phyloP scores from a whole-genome alignment of 2,888 invertebrate genomes.

The Siphonodentalium dalli region DNA sequence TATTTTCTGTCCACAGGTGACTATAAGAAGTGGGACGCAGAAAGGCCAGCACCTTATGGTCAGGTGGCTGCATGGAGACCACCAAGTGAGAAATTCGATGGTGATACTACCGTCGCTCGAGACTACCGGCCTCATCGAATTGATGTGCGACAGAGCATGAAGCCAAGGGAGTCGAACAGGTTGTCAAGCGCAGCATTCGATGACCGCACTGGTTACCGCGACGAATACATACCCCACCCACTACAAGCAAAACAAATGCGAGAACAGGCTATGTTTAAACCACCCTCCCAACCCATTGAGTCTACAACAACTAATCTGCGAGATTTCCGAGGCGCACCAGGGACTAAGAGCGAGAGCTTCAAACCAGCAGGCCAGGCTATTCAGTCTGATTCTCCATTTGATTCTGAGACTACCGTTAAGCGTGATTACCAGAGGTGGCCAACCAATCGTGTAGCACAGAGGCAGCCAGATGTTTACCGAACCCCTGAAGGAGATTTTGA shows the following conservation, averaged over 20 bases:
- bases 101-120: slow-evolving; percentile 56
- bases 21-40: slow-evolving; percentile 57
- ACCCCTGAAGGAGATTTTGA: slow-evolving; percentile 61
- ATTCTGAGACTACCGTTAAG: slow-evolving; percentile 60
- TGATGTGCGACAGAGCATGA: slow-evolving; percentile 48
- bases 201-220: slow-evolving; percentile 58
- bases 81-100: slow-evolving; percentile 56
- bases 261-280: slow-evolving; percentile 49
- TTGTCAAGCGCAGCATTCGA: slow-evolving; percentile 59
- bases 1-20: slow-evolving; percentile 45
- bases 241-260: slow-evolving; percentile 44
- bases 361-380: slow-evolving; percentile 59
- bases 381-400: slow-evolving; percentile 59
- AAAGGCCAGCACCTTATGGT: slow-evolving; percentile 33
- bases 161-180: slow-evolving; percentile 52
- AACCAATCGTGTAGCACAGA: slow-evolving; percentile 46
- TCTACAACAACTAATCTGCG: slow-evolving; percentile 54
- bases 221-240: slow-evolving; percentile 58
- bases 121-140: slow-evolving; percentile 56
- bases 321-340: slow-evolving; percentile 50
- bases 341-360: slow-evolving; percentile 45
- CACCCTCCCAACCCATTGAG: slow-evolving; percentile 53
- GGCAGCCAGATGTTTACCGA: slow-evolving; percentile 50
- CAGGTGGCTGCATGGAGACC: slow-evolving; percentile 48
- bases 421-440: slow-evolving; percentile 56